A percentile compares a stretch with the other conserved stretches of the same genome.
These are phyloP conservation scores for Phocides pigmalion DNA, from an alignment of 1,140 invertebrate genomes.

Conservation along the genomic window DNA sequence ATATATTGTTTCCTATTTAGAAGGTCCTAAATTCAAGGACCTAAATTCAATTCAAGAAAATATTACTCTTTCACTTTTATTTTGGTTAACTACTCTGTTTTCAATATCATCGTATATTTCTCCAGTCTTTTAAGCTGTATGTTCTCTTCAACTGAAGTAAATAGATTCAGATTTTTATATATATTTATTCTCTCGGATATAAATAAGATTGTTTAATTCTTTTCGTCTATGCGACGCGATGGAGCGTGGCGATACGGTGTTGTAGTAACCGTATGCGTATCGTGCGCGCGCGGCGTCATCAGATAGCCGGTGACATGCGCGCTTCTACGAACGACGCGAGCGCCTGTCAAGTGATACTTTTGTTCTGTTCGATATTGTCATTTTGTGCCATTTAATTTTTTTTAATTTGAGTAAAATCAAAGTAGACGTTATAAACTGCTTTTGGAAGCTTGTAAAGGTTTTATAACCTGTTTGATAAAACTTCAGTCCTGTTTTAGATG, in stretches of 20 bases:
- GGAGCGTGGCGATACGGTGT: conserved; percentile 30
- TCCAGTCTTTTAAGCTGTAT: too few relatives aligned
- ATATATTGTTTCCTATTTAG: too few relatives aligned
- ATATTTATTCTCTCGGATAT: background rate
- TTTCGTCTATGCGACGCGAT: conserved; percentile 24
- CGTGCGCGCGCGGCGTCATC: conserved; percentile 51
- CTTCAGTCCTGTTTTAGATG: too few relatives aligned
- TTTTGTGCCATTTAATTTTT: background rate
- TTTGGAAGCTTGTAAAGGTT: too few relatives aligned
- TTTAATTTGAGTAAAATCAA: background rate
- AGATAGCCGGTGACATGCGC: conserved; percentile 55
- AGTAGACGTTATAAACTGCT: too few relatives aligned
- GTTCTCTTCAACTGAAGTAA: too few relatives aligned
- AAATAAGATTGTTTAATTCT: conserved; percentile 1
- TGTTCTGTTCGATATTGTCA: background rate
- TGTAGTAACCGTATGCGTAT: conserved; percentile 41
- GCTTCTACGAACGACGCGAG: conserved; percentile 50
- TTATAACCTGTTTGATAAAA: too few relatives aligned
- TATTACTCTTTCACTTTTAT: too few relatives aligned
- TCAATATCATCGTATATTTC: too few relatives aligned
- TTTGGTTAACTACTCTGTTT: too few relatives aligned
- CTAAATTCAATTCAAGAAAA: too few relatives aligned
- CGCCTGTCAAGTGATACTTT: conserved; percentile 27
- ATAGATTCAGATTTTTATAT: background rate
- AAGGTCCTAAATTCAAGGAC: too few relatives aligned